phyloP scores from a whole-genome alignment of 2,888 invertebrate species.

The Apotomis turbidana region DNA sequence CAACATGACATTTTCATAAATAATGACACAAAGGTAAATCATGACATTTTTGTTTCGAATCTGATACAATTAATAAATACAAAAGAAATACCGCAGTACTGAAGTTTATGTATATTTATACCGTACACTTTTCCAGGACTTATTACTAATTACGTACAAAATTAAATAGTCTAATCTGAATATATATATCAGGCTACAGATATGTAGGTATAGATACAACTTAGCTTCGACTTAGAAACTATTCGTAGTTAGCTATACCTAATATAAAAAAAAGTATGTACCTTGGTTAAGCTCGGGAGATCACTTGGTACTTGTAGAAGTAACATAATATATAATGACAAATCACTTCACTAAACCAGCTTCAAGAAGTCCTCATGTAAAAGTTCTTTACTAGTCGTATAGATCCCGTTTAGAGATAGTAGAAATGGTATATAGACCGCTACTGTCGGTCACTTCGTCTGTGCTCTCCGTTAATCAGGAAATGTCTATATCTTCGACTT shows the following conservation, averaged over 20 bases:
- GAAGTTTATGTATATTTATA: background rate
- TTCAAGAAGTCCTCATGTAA: slow-evolving; percentile 12
- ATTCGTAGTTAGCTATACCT: slow-evolving; percentile 3
- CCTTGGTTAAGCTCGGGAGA: slow-evolving; percentile 38
- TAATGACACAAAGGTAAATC: too few species aligned
- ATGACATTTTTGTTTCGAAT: too few species aligned
- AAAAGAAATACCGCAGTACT: background rate
- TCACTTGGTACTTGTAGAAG: slow-evolving; percentile 29
- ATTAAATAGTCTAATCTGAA: background rate
- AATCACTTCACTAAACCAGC: slow-evolving; percentile 18
- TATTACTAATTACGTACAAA: background rate
- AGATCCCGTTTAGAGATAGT: slow-evolving; percentile 72
- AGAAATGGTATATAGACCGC: slow-evolving; percentile 72
- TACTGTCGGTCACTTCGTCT: slow-evolving; percentile 77
- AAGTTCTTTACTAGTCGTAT: slow-evolving; percentile 58
- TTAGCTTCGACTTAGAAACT: slow-evolving; percentile 11
- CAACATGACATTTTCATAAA: too few species aligned
- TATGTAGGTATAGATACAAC: slow-evolving; percentile 26
- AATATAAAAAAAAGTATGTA: slow-evolving; percentile 27
- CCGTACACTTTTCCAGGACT: background rate
- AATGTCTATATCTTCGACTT: slow-evolving; percentile 73
- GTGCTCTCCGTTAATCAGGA: slow-evolving; percentile 82
- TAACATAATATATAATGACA: slow-evolving; percentile 10
- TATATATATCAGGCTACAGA: slow-evolving; percentile 14
- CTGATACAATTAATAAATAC: background rate